These are phyloP conservation scores for Drosophila ercepeae DNA, from an alignment of 1,140 invertebrate species.

Conservation along the genomic window DNA sequence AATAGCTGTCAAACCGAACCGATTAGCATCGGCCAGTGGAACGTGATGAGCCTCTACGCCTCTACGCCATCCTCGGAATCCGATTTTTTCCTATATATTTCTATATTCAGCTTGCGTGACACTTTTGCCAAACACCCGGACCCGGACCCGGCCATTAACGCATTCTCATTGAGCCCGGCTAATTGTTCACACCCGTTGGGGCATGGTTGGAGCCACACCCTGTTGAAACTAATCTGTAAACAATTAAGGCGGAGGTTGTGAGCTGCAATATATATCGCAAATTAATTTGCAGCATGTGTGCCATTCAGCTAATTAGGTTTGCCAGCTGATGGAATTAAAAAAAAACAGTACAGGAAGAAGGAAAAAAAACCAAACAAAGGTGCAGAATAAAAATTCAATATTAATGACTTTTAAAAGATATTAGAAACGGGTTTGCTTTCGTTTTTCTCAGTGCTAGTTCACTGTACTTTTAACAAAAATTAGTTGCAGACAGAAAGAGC, in stretches of 20 bases:
- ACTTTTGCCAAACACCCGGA: conserved; percentile 58
- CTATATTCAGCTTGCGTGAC: conserved; percentile 62
- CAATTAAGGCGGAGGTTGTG: conserved; percentile 59
- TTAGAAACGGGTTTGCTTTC: too few species aligned
- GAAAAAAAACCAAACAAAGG: background rate
- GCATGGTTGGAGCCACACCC: conserved; percentile 50
- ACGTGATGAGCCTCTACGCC: conserved; percentile 50
- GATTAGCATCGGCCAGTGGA: conserved; percentile 59
- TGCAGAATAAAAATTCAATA: background rate
- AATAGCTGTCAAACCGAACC: conserved; percentile 48
- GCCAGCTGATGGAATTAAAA: conserved; percentile 26
- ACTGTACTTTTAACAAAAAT: conserved; percentile 9
- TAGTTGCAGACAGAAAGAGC: conserved; percentile 10
- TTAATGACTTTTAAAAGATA: too few species aligned
- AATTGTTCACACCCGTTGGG: conserved; percentile 71
- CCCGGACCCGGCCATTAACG: conserved; percentile 15
- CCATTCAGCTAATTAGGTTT: conserved; percentile 68
- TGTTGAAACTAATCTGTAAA: conserved; percentile 72
- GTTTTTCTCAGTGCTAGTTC: background rate
- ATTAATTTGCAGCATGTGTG: conserved; percentile 74
- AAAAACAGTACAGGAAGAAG: background rate
- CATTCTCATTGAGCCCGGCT: conserved; percentile 42
- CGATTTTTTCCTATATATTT: background rate
- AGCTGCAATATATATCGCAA: conserved; percentile 51
- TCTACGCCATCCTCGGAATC: background rate